phyloP scores from a whole-genome alignment of 2,888 invertebrate species.

The Metellina segmentata region DNA sequence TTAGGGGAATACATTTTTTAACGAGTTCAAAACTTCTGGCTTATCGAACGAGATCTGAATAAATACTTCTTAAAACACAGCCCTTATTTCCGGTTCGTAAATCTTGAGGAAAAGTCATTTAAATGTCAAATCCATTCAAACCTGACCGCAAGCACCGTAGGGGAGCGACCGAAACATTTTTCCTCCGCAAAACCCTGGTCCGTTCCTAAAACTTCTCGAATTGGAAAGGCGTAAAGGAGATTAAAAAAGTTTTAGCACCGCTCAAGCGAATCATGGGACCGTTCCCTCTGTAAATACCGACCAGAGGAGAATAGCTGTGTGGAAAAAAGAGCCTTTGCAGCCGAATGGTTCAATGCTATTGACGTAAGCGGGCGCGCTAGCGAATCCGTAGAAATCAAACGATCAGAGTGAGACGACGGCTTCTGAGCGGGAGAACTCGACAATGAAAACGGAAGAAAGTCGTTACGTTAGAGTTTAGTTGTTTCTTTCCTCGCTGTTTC shows the following conservation, averaged over 20 bases:
- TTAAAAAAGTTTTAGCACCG: slow-evolving; percentile 38
- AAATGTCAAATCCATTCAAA: slow-evolving; percentile 20
- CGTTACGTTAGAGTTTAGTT: slow-evolving; percentile 42
- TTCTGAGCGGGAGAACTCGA: slow-evolving; percentile 28
- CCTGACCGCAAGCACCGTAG: neutral
- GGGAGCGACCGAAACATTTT: neutral
- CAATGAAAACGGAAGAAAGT: slow-evolving; percentile 64
- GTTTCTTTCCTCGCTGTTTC: slow-evolving; percentile 17
- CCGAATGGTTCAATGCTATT: slow-evolving; percentile 32
- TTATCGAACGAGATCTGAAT: too few relatives aligned
- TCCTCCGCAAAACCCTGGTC: neutral
- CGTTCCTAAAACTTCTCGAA: neutral
- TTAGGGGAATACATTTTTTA: too few relatives aligned
- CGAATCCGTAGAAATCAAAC: slow-evolving; percentile 50
- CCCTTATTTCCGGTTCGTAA: too few relatives aligned
- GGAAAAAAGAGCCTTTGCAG: neutral
- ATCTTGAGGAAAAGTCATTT: neutral
- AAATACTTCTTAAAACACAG: too few relatives aligned
- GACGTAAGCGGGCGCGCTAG: slow-evolving; percentile 42
- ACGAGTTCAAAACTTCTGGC: too few relatives aligned
- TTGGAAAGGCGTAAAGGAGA: slow-evolving; percentile 27
- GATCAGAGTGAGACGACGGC: slow-evolving; percentile 33
- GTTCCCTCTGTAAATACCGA: slow-evolving; percentile 37
- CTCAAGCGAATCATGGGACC: slow-evolving; percentile 5
- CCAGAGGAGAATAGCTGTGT: neutral